These are phyloP conservation scores for Hipposideros larvatus DNA, from an alignment of 2,797 vertebrate genomes.

Conservation along the genomic window DNA sequence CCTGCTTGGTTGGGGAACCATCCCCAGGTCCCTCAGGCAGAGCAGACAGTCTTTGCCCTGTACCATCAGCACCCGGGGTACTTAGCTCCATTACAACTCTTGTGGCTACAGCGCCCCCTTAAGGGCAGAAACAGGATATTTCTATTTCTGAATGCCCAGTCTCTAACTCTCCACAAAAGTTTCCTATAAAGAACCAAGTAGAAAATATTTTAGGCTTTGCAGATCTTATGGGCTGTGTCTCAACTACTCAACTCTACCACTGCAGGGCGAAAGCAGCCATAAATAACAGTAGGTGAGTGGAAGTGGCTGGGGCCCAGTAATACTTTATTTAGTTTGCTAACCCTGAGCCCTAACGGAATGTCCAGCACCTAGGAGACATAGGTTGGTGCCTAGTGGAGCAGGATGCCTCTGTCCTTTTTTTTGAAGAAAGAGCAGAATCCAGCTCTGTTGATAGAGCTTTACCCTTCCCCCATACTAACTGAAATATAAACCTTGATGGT, in stretches of 20 bases:
- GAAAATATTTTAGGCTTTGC: neutral
- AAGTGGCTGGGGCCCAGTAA: neutral
- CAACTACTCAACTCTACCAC: neutral
- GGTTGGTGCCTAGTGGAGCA: neutral
- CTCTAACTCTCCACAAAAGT: neutral
- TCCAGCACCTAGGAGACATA: neutral
- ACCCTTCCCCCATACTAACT: neutral
- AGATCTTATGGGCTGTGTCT: neutral
- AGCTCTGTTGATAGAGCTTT: neutral
- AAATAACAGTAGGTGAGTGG: neutral
- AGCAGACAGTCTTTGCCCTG: neutral
- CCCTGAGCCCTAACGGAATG: neutral
- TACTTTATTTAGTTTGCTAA: neutral
- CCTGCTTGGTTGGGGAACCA: neutral
- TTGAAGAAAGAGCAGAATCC: neutral
- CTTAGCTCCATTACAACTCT: neutral
- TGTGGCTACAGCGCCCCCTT: neutral
- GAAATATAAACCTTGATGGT: neutral
- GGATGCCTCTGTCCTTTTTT: neutral
- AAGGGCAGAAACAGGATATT: neutral
- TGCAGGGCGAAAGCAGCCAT: neutral
- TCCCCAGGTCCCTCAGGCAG: neutral
- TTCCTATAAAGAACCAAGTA: neutral
- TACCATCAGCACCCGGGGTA: too few species aligned
- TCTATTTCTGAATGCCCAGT: neutral